A percentile compares a stretch with the other conserved stretches of the same genome.
phyloP scores from a whole-genome alignment of 2,797 vertebrate genomes.

The Squalus acanthias region DNA sequence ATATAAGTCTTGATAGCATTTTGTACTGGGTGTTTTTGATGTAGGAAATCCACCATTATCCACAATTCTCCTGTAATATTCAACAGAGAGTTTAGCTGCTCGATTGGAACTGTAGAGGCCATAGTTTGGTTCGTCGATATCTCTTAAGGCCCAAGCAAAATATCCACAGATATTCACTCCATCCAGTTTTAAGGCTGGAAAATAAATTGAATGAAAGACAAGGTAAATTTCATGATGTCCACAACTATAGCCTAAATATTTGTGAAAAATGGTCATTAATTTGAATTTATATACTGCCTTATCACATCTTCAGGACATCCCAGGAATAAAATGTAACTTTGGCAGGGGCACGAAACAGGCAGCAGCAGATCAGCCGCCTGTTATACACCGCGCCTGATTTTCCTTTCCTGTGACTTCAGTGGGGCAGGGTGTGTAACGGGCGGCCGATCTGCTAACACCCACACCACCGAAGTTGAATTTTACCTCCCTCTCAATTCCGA shows the following conservation, averaged over 20 bases:
- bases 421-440: not conserved
- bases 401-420: not conserved
- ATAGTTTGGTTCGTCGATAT: constrained; percentile 76
- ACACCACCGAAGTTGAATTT: not conserved
- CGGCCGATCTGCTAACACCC: not conserved
- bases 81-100: constrained; percentile 76
- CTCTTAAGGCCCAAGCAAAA: constrained; percentile 85
- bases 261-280: not conserved
- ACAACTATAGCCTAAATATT: not conserved
- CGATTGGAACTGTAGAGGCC: constrained; percentile 78
- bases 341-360: not conserved
- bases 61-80: constrained; percentile 80
- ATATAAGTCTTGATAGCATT: constrained; percentile 59
- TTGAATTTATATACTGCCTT: not conserved
- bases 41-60: constrained; percentile 75
- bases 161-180: constrained; percentile 84
- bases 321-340: not conserved
- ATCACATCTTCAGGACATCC: not conserved
- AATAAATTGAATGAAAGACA: constrained; percentile 39
- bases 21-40: constrained; percentile 47
- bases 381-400: not conserved
- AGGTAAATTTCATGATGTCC: not conserved
- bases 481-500: not conserved
- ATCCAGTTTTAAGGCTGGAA: constrained; percentile 77
- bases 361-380: not conserved